These are phyloP conservation scores for Sycophila sp. DNA, from an alignment of 1,140 invertebrate species.

Conservation along the genomic window DNA sequence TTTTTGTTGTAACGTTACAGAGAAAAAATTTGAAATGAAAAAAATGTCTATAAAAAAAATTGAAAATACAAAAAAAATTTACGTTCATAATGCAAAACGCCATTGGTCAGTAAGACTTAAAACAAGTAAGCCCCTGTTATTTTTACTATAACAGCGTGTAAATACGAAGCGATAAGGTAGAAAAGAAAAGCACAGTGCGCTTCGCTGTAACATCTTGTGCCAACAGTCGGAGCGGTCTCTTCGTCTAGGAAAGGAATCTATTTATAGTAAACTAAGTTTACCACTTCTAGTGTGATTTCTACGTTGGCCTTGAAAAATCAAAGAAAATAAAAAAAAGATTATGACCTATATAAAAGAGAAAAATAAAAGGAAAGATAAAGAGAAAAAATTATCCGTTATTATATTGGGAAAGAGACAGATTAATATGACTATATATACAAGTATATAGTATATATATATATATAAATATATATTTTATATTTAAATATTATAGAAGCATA, in stretches of 20 bases:
- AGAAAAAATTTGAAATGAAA: background rate
- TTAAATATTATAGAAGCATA: constrained; percentile 46
- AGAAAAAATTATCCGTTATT: constrained; percentile 52
- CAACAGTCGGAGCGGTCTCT: constrained; percentile 41
- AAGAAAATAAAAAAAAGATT: constrained; percentile 51
- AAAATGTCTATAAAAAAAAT: background rate
- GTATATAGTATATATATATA: constrained; percentile 54
- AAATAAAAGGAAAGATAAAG: constrained; percentile 22
- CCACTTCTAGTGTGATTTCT: constrained; percentile 63
- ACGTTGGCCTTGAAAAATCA: constrained; percentile 64
- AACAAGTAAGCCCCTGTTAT: constrained; percentile 24
- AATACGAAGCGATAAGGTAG: constrained; percentile 27
- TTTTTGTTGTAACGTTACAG: constrained; percentile 16
- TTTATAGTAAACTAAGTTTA: constrained; percentile 52
- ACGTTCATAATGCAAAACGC: constrained; percentile 16
- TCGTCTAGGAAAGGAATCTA: constrained; percentile 45
- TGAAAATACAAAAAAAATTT: background rate
- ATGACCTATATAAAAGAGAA: constrained; percentile 43
- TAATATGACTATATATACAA: constrained; percentile 54
- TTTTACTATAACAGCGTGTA: constrained; percentile 34
- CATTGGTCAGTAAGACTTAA: constrained; percentile 30
- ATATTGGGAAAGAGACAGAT: constrained; percentile 50
- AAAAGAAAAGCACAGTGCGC: constrained; percentile 21
- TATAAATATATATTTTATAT: constrained; percentile 63
- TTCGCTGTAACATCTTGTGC: constrained; percentile 33